Base-by-base conservation (phyloP, 2,113 vertebrate genomes). In the Mormyrus iriodes region DNA sequence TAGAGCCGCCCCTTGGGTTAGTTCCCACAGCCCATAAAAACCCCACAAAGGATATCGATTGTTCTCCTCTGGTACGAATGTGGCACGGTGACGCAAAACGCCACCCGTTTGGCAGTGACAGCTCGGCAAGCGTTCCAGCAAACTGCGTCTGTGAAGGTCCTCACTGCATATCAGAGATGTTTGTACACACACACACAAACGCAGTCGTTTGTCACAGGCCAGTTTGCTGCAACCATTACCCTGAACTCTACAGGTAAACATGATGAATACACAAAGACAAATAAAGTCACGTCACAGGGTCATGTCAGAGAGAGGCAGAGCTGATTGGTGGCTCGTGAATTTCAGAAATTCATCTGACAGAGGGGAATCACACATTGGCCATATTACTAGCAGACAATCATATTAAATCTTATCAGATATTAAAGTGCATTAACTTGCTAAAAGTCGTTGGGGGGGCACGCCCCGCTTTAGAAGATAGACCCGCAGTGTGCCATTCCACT, bases 21-120 rank as follows among this genome's bases (percentile, higher is more conserved):
- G 21, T 49, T 86, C 89, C 82, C 90, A 91, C 91, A 87, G 82
- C 49, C 88, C 83, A 52, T 76, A 85, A 87, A 58, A 92, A 44
- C 73, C 69, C 31, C 90, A 92, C 91, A 94, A 89, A 91, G 88
- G 86, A 89, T 4, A 42, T 24, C 87, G 85, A 93, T 94, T 95
- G 94, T 95, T 94, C 91, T 90, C 8, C 15, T 73, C 31, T 52
- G 61, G 90, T 93, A 91, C 92, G 91, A 94, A 93, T 93, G 89
- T 89, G 53, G 49, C 85, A 89, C 91, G 92, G 87, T 90, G 65
- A 92, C 88, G 88, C 88, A 91, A 85, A 90, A 65, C 87, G 84
- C 88, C 84, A 82, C 65, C 89, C 79, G 90, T 89, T 87, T 88
- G 53, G 90, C 88, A 4, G 85, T 90, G 90, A 90, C 89, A 90